phyloP scores from a whole-genome alignment of 2,888 invertebrate species.

The Rapana venosa region DNA sequence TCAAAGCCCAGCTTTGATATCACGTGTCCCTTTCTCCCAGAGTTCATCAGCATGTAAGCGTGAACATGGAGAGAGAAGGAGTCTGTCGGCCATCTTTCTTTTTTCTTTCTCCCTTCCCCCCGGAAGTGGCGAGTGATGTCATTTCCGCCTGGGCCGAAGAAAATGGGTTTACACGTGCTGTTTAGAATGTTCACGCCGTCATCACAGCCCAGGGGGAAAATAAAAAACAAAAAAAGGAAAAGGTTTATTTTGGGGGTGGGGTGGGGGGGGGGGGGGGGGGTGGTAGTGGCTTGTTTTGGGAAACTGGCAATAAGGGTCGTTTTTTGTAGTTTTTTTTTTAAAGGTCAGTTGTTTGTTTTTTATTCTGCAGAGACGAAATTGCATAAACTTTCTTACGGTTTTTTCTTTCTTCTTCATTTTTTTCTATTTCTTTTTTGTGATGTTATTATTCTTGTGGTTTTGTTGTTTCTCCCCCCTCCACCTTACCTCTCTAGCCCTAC shows the following conservation, averaged over 20 bases:
- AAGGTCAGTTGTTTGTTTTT: too few species aligned
- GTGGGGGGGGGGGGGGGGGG: not conserved
- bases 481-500: too few species aligned
- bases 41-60: slow-evolving; percentile 42
- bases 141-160: slow-evolving; percentile 20
- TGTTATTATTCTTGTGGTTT: too few species aligned
- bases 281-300: slow-evolving; percentile 21
- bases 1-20: slow-evolving; percentile 30
- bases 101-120: not conserved
- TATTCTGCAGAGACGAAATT: too few species aligned
- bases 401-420: too few species aligned
- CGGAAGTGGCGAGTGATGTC: slow-evolving; percentile 36
- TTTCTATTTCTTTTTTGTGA: too few species aligned
- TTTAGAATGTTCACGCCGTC: slow-evolving; percentile 21
- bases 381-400: too few species aligned
- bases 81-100: too few species aligned
- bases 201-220: too few species aligned
- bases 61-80: not conserved
- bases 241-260: not conserved
- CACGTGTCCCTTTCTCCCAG: slow-evolving; percentile 35
- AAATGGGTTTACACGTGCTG: slow-evolving; percentile 32
- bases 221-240: not conserved
- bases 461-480: too few species aligned
- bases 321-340: not conserved
- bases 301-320: not conserved